Evolutionary conservation across 2,113 vertebrate species (phyloP).

Genomic region (Petrocephalus microphthalmus): DNA sequence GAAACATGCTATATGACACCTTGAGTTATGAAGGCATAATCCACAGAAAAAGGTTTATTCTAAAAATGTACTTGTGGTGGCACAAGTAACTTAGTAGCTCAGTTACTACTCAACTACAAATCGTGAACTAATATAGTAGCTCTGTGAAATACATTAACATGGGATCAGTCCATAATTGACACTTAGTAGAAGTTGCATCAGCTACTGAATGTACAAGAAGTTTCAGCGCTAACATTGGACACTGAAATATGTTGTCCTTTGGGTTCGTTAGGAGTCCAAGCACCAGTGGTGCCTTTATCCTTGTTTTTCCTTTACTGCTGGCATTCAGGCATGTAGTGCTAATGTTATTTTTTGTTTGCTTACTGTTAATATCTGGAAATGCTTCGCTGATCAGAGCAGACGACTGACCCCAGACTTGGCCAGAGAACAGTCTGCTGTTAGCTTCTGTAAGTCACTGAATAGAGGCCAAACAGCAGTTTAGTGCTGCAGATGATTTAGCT

Average conservation of each 20-base stretch:
- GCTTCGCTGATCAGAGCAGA: slow-evolving; percentile 10
- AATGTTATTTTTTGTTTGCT: neutral
- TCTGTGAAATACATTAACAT: neutral
- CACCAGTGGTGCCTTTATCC: neutral
- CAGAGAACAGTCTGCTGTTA: slow-evolving; percentile 3
- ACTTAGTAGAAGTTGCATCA: neutral
- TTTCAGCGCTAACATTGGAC: neutral
- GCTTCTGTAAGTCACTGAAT: neutral
- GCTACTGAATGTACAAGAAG: neutral
- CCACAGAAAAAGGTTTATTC: neutral
- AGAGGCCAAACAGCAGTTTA: neutral
- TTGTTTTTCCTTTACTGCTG: neutral
- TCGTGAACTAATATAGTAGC: neutral
- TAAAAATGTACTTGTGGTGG: neutral
- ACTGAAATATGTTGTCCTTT: neutral
- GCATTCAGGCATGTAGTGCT: neutral
- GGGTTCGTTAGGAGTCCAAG: neutral
- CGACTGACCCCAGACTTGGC: neutral
- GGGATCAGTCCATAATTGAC: neutral
- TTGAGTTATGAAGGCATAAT: neutral
- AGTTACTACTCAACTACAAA: neutral
- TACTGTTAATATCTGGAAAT: neutral
- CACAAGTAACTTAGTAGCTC: neutral
- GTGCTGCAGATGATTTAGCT: neutral
- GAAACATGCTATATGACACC: neutral